Base-by-base conservation (phyloP, 2,113 vertebrate species). In the Pterocles orientalis region DNA sequence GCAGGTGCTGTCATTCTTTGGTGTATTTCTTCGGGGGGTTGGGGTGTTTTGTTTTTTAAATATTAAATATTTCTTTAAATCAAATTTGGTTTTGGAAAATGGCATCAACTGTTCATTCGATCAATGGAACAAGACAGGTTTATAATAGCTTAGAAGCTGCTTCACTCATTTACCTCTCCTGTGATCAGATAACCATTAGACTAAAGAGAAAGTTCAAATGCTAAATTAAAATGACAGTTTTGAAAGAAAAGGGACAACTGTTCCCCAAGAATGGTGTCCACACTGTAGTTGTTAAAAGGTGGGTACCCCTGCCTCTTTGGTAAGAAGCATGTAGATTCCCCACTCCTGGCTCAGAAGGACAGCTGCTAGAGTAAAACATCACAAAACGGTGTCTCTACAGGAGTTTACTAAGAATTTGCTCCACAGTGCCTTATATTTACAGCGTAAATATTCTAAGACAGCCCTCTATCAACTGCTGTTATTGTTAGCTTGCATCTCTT, bases 261-360 rank as follows among this genome's bases (percentile, higher is more conserved):
- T 64, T 61, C 17, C 45, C 24, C 26, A 48, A 71, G 47, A 84
- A 45, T 33, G 43, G 24, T 13, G 39, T 28, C 69, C 20, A 58
- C 28, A 7, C 20, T 64, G 4, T 24, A 28, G 20, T 81, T 61
- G 12, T 29, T 80, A 54, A 61, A 58, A 68, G 14, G 9, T 21
- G 33, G 24, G 9, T 25, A 39, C 39, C 36, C 36, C 26, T 34
- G 11, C 11, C 24, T 69, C 41, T 56, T 69, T 41, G 20, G 7
- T 73, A 33, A 57, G n/a, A 86, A 57, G 21, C 14, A 19, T 0
- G 0, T 23, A 19, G 18, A 20, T 76, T 56, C 64, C 51, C 69
- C 47, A 18, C 13, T 65, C 34, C 2, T 3, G 18, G 23, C 45
- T 85, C 28, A 4, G 19, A 43, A n/a, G n/a, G 18, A 36, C 29